These are phyloP conservation scores for Chinchilla lanigera DNA, from an alignment of 2,113 vertebrate genomes.

Conservation along the genomic window DNA sequence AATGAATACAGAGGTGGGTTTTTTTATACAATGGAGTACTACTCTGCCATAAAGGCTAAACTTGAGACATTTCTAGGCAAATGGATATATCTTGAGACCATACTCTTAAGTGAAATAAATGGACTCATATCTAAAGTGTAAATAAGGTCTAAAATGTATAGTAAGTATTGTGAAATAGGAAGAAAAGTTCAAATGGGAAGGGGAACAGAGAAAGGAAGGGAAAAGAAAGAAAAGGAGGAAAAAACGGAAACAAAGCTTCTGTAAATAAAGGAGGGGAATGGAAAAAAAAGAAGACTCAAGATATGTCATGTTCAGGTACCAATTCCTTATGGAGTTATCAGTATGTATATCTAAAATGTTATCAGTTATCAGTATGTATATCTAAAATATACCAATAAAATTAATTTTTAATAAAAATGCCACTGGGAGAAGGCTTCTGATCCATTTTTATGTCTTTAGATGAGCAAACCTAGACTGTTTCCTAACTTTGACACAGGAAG, in stretches of 20 bases:
- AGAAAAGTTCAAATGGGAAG: not conserved
- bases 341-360: not conserved
- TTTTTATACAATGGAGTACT: not conserved
- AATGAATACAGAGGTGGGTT: not conserved
- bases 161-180: not conserved
- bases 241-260: not conserved
- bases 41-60: not conserved
- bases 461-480: constrained; percentile 12
- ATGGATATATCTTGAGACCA: not conserved
- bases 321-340: not conserved
- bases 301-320: not conserved
- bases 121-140: not conserved
- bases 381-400: not conserved
- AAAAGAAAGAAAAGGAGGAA: not conserved
- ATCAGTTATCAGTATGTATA: not conserved
- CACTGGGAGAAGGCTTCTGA: not conserved
- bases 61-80: not conserved
- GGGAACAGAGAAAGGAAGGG: not conserved
- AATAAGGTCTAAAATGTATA: not conserved
- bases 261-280: not conserved
- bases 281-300: not conserved
- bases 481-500: not conserved
- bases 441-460: not conserved
- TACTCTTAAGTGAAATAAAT: not conserved
- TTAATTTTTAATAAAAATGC: not conserved